These are phyloP conservation scores for Limosa lapponica DNA, from an alignment of 2,797 vertebrate species.

Conservation along the genomic window DNA sequence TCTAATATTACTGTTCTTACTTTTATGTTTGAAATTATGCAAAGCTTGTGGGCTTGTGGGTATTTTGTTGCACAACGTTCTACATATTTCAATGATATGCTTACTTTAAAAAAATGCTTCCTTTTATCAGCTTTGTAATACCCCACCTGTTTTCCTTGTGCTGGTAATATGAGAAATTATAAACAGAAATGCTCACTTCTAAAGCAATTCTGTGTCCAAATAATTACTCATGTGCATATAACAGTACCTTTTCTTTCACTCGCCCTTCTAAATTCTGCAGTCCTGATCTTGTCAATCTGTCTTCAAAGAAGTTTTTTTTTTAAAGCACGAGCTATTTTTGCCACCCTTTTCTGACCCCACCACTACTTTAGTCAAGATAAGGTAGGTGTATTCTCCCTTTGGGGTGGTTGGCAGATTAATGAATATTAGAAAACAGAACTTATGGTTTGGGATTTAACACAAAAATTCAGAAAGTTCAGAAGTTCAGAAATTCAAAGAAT, in stretches of 20 bases:
- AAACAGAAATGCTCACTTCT: neutral
- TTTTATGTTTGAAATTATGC: neutral
- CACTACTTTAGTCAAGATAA: neutral
- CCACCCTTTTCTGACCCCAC: neutral
- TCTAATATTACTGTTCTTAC: neutral
- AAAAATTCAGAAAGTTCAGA: neutral
- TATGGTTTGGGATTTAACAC: neutral
- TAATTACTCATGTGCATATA: neutral
- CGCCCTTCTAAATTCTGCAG: neutral
- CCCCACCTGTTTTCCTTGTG: neutral
- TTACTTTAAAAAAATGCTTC: neutral
- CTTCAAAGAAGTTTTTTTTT: neutral
- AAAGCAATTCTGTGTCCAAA: neutral
- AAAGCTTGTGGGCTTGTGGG: neutral
- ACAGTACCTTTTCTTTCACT: neutral
- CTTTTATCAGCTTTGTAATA: neutral
- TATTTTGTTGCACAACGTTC: neutral
- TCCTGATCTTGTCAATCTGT: neutral
- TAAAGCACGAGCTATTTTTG: neutral
- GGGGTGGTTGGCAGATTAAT: neutral
- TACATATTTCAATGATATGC: neutral
- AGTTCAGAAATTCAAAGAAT: neutral
- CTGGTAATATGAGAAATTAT: neutral
- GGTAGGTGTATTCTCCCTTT: neutral
- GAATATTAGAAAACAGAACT: neutral